These are phyloP conservation scores for Pycnomerus fuliginosus DNA, from an alignment of 2,888 invertebrate species.

Conservation along the genomic window DNA sequence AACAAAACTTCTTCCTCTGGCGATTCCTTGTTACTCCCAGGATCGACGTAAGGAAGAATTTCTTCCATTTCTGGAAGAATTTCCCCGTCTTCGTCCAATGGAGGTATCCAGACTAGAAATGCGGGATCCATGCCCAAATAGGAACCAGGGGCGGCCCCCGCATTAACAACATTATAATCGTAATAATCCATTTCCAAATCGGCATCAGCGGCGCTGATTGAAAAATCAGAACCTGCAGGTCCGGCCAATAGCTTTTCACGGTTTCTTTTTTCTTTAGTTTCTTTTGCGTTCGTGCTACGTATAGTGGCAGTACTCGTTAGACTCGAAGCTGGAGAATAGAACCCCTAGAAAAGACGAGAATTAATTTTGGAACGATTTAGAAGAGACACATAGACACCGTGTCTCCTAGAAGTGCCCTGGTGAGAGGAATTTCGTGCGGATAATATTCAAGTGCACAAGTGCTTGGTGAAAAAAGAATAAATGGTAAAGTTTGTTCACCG, in stretches of 20 bases:
- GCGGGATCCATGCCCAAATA: conserved; percentile 89
- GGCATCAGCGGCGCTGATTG: conserved; percentile 68
- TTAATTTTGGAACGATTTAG: neutral
- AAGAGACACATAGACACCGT: conserved; percentile 11
- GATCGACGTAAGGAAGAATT: conserved; percentile 53
- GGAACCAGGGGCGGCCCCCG: conserved; percentile 80
- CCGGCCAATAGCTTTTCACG: conserved; percentile 66
- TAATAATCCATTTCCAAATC: conserved; percentile 86
- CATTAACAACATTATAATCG: conserved; percentile 84
- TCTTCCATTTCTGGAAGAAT: conserved; percentile 61
- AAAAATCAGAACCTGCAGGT: conserved; percentile 72
- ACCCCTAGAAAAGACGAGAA: conserved; percentile 57
- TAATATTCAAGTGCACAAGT: conserved; percentile 1
- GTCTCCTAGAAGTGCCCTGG: conserved; percentile 44
- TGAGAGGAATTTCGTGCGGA: conserved; percentile 31
- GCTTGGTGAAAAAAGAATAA: neutral
- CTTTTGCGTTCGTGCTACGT: conserved; percentile 66
- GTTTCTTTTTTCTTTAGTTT: conserved; percentile 77
- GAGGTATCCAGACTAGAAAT: conserved; percentile 85
- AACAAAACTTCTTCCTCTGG: conserved; percentile 61
- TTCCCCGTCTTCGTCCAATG: conserved; percentile 67
- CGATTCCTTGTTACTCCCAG: conserved; percentile 68
- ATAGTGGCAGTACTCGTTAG: conserved; percentile 67
- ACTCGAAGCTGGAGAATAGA: conserved; percentile 70
- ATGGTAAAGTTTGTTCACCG: conserved; percentile 48